Evolutionary conservation across 2,888 invertebrate genomes (phyloP), one percentile per base, ranked within the genome.

Genomic region (Endotricha flammealis): DNA sequence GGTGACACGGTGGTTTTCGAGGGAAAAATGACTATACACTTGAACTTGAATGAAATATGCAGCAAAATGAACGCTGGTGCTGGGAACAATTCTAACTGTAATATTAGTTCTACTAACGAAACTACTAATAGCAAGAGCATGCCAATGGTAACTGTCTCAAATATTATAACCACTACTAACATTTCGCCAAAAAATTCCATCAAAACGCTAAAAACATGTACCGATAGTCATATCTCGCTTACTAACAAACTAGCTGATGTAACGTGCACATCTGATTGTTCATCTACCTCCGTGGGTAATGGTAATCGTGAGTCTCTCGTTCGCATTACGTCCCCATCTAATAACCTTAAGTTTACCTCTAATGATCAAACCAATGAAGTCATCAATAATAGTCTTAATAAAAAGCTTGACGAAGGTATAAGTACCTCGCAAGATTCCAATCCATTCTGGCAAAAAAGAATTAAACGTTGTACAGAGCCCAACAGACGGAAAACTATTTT

Each of bases 141-240:
- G 81, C 78, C 87, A 63, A 82, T 81, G 87, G 86, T 88, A 86
- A 87, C 83, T 76, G 87, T 88, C 61, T 87, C 87, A 78, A 86
- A 87, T 67, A 87, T 87, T 62, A 83, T 79, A 59, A 87, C 87
- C 60, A 87, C 80, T 64, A 80, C 86, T 85, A 86, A 85, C 68
- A 81, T 82, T 56, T 85, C 86, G 70, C 81, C 85, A 54, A 85
- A 83, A 64, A 79, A 71, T 74, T 81, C 83, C 76, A 75, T 81
- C 72, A 81, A 81, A 73, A 60, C 74, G 76, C 79, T 79, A 75
- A 81, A 74, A 57, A 41, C 57, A 55, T 57, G 57, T 53, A 67
- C 48, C 40, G 59, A 58, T 58, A 60, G 52, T 38, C 54, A 59
- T 63, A 70, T 59, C 44, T 50, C 55, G 64, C 69, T 64, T 64